Conservation (phyloP, 1,140 invertebrate genomes). For the Lasaia peninsularis region DNA sequence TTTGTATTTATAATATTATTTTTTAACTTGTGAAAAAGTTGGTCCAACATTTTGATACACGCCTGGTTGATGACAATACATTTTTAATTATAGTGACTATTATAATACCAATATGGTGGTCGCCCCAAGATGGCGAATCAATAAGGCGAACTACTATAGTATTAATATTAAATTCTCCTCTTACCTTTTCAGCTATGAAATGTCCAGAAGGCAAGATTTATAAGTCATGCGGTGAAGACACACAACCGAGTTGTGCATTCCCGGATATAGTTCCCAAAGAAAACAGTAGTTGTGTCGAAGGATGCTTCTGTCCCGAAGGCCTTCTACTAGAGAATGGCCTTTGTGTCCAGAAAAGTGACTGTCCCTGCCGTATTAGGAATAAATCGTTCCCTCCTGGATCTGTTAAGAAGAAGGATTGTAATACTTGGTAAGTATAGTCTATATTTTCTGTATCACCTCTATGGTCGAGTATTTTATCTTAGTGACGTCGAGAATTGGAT, state of each 20-base stretch:
- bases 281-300: conserved; percentile 85
- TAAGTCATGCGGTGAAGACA: conserved; percentile 81
- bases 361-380: conserved; percentile 89
- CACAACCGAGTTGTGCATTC: conserved; percentile 72
- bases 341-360: conserved; percentile 85
- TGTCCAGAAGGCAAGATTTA: conserved; percentile 85
- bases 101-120: too few relatives aligned
- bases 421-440: conserved; percentile 82
- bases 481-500: too few relatives aligned
- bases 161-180: too few relatives aligned
- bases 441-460: not conserved
- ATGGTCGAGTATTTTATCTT: too few relatives aligned
- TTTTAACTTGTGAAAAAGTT: too few relatives aligned
- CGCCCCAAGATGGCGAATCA: too few relatives aligned
- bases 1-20: too few relatives aligned
- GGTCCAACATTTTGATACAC: too few relatives aligned
- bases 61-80: too few relatives aligned
- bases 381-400: conserved; percentile 85
- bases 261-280: conserved; percentile 34
- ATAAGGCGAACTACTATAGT: too few relatives aligned
- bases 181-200: conserved; percentile 85
- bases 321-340: conserved; percentile 83
- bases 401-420: conserved; percentile 88
- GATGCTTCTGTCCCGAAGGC: conserved; percentile 90
- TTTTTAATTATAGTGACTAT: too few relatives aligned